These are phyloP conservation scores for Gorsachius magnificus DNA, from an alignment of 2,797 vertebrate genomes.

Conservation along the genomic window DNA sequence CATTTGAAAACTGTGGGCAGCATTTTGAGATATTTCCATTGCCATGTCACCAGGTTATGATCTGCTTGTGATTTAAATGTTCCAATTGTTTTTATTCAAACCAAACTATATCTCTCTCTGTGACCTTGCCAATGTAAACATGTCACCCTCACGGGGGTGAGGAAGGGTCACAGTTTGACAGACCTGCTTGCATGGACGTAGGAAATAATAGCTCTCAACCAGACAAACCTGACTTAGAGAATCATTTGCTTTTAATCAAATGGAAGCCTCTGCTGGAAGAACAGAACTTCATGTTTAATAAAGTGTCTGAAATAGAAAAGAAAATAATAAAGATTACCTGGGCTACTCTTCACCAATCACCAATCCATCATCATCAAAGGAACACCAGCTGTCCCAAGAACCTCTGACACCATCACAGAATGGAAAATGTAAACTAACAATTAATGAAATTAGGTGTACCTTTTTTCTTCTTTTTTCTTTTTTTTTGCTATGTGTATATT, in stretches of 20 bases:
- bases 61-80: conserved; percentile 32
- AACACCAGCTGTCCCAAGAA: neutral
- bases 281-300: neutral
- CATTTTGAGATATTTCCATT: conserved; percentile 29
- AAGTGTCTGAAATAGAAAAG: neutral
- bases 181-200: neutral
- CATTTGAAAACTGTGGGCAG: conserved; percentile 12
- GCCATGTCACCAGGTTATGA: neutral
- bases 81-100: conserved; percentile 25
- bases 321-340: neutral
- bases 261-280: neutral
- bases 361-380: neutral
- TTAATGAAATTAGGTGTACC: neutral
- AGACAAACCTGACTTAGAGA: neutral
- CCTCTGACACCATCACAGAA: neutral
- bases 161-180: conserved; percentile 15
- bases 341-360: neutral
- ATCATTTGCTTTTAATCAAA: conserved; percentile 16
- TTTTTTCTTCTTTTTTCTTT: neutral
- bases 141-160: neutral
- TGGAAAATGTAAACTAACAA: neutral
- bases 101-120: neutral
- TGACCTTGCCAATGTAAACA: conserved; percentile 33
- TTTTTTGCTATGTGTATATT: neutral
- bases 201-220: conserved; percentile 2